phyloP scores from a whole-genome alignment of 2,113 vertebrate genomes.

The Gallinago jamesoni region DNA sequence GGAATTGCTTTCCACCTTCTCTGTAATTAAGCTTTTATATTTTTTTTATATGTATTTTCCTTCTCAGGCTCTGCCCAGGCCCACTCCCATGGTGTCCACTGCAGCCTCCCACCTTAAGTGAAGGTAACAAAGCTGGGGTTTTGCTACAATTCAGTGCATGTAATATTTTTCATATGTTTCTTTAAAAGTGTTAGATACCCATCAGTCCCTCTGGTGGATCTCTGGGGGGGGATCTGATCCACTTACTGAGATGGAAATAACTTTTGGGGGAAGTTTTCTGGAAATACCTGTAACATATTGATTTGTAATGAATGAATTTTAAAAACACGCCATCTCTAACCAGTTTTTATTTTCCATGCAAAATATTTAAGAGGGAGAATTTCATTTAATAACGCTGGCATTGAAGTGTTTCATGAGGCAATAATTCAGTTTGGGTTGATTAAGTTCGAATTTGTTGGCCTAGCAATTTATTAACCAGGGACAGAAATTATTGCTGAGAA shows the following conservation, averaged over 20 bases:
- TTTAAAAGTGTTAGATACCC: neutral
- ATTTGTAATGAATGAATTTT: neutral
- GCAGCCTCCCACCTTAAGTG: neutral
- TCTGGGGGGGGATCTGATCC: neutral
- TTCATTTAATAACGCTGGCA: slow-evolving; percentile 2
- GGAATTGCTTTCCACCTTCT: neutral
- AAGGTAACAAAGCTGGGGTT: neutral
- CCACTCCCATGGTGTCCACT: neutral
- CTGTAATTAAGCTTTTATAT: neutral
- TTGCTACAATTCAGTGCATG: neutral
- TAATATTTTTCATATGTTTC: neutral
- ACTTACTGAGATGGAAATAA: neutral
- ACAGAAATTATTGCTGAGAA: slow-evolving; percentile 23
- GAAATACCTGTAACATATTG: neutral
- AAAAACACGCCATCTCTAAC: neutral
- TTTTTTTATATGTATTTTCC: neutral
- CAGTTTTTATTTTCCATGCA: neutral
- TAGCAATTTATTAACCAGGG: slow-evolving; percentile 14
- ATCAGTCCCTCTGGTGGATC: neutral
- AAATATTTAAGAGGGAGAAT: neutral
- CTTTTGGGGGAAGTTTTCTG: neutral
- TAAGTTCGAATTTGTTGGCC: slow-evolving; percentile 13
- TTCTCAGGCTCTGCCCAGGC: neutral
- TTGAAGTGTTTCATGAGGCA: neutral
- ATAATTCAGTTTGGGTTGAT: slow-evolving; percentile 23